Percentiles rank a stretch among this genome's conserved stretches.
phyloP scores from a whole-genome alignment of 1,140 invertebrate genomes.

The Leptinotarsa texana region DNA sequence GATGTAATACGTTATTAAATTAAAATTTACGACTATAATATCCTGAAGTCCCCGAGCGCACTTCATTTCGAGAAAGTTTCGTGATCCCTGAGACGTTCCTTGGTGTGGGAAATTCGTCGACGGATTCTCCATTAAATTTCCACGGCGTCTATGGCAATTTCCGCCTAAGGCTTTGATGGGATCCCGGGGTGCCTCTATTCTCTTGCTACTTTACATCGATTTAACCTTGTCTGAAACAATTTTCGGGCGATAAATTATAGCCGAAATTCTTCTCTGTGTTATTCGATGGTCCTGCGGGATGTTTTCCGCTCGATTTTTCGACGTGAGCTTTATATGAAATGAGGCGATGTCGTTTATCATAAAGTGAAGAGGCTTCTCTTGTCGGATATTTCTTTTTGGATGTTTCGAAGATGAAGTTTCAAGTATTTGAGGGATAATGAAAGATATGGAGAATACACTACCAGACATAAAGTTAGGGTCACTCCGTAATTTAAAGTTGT shows the following conservation, averaged over 20 bases:
- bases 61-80: background rate
- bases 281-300: background rate
- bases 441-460: no score
- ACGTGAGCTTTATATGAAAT: background rate
- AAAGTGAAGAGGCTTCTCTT: no score
- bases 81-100: conserved; percentile 1
- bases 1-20: conserved; percentile 6
- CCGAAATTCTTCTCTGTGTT: background rate
- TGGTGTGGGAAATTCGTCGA: background rate
- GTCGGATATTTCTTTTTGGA: no score
- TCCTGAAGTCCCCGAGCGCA: conserved; percentile 1
- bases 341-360: background rate
- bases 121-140: background rate
- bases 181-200: background rate
- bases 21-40: conserved; percentile 9
- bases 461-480: no score
- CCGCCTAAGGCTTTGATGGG: background rate
- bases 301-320: background rate
- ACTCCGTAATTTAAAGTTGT: no score
- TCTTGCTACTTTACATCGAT: conserved; percentile 8
- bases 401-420: no score
- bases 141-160: conserved; percentile 1
- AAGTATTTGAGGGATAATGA: no score
- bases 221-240: conserved; percentile 4
- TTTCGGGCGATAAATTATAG: background rate